These are phyloP conservation scores for Drosophila borborema DNA, from an alignment of 2,888 invertebrate species.

Conservation along the genomic window DNA sequence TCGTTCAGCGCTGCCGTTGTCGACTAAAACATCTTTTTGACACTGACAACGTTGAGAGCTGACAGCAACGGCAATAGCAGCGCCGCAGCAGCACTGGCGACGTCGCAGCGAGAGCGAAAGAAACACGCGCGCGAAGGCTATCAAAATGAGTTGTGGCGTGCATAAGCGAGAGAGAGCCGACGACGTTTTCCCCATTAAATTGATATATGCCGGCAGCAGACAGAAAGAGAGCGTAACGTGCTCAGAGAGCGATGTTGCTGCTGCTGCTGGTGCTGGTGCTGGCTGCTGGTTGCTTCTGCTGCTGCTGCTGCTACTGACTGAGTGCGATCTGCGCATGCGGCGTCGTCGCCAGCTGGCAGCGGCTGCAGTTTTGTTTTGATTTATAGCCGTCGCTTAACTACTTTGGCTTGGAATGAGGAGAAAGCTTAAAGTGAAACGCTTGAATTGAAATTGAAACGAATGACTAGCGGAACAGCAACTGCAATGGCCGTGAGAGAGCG, in stretches of 20 bases:
- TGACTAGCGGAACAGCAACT: slow-evolving; percentile 54
- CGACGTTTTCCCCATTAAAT: slow-evolving; percentile 78
- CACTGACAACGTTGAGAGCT: slow-evolving; percentile 85
- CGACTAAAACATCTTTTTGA: slow-evolving; percentile 85
- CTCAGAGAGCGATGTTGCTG: slow-evolving; percentile 31
- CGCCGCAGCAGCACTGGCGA: slow-evolving; percentile 30
- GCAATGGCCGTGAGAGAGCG: slow-evolving; percentile 45
- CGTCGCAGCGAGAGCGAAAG: slow-evolving; percentile 47
- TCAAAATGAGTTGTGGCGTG: slow-evolving; percentile 68
- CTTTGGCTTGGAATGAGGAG: slow-evolving; percentile 45
- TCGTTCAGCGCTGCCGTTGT: slow-evolving; percentile 84
- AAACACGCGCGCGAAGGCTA: slow-evolving; percentile 51
- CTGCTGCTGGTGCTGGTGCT: background rate
- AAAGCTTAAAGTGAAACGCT: slow-evolving; percentile 50
- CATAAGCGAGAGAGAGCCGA: slow-evolving; percentile 59
- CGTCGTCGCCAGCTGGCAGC: slow-evolving; percentile 54
- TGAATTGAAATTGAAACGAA: slow-evolving; percentile 54
- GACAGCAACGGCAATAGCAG: slow-evolving; percentile 65
- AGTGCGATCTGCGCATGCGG: slow-evolving; percentile 49
- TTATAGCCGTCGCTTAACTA: slow-evolving; percentile 55
- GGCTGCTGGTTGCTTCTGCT: slow-evolving; percentile 9
- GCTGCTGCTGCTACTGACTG: slow-evolving; percentile 29
- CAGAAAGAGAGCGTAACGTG: slow-evolving; percentile 50
- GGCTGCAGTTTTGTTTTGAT: slow-evolving; percentile 74
- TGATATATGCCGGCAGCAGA: slow-evolving; percentile 76